These are phyloP conservation scores for Megathymus violae DNA, from an alignment of 1,140 invertebrate species.

Conservation along the genomic window DNA sequence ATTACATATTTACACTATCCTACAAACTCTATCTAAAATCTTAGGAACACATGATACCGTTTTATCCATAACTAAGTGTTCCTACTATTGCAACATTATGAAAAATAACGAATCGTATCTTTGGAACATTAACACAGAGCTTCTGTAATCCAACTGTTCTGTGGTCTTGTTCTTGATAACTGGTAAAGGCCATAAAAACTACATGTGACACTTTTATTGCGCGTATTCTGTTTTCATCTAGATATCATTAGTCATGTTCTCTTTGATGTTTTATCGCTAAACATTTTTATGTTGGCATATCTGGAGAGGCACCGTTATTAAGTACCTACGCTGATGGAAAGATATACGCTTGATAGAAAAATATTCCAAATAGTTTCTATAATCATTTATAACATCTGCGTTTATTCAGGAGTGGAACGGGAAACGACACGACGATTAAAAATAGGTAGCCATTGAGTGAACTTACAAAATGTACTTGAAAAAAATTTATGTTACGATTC, in stretches of 20 bases:
- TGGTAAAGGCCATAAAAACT: slow-evolving; percentile 59
- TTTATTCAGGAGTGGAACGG: slow-evolving; percentile 38
- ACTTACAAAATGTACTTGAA: slow-evolving; percentile 8
- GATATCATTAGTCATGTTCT: slow-evolving; percentile 74
- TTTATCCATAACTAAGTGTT: too few relatives aligned
- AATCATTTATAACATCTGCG: slow-evolving; percentile 50
- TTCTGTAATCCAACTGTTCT: slow-evolving; percentile 35
- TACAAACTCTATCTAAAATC: too few relatives aligned
- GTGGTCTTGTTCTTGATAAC: slow-evolving; percentile 34
- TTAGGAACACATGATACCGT: too few relatives aligned
- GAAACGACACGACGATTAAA: slow-evolving; percentile 42
- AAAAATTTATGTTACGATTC: slow-evolving; percentile 19
- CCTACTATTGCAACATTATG: too few relatives aligned
- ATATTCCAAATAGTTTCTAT: slow-evolving; percentile 52
- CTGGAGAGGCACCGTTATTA: slow-evolving; percentile 59
- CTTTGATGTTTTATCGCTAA: slow-evolving; percentile 78
- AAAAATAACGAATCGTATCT: slow-evolving; percentile 12
- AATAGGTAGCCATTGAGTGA: slow-evolving; percentile 34
- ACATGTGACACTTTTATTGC: slow-evolving; percentile 77
- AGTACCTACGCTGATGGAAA: slow-evolving; percentile 67
- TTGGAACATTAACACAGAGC: slow-evolving; percentile 5
- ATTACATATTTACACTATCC: too few relatives aligned
- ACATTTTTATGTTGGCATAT: slow-evolving; percentile 76
- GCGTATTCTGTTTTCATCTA: slow-evolving; percentile 77
- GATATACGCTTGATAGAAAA: slow-evolving; percentile 56